Conservation (phyloP, 2,797 vertebrate genomes). For the Varecia variegata region DNA sequence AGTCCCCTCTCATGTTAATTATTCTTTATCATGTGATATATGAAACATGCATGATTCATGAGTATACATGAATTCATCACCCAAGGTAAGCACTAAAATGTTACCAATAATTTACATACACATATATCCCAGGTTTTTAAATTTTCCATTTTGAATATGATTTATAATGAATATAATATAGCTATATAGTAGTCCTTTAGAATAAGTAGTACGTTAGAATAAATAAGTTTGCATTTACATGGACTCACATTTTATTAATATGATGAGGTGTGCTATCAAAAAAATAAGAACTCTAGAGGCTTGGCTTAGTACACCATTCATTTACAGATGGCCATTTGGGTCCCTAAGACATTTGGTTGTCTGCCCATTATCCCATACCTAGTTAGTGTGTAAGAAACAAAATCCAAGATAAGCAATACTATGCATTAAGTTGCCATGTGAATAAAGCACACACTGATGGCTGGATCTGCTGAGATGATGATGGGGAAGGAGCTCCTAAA, state of each 20-base stretch:
- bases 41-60: neutral
- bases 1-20: neutral
- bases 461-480: neutral
- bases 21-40: neutral
- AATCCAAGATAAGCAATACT: neutral
- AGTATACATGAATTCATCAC: neutral
- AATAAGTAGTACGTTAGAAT: neutral
- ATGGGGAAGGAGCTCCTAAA: neutral
- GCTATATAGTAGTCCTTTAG: neutral
- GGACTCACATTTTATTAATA: neutral
- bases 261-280: neutral
- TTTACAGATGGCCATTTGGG: neutral
- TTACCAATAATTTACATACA: neutral
- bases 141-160: neutral
- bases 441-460: neutral
- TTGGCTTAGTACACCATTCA: neutral
- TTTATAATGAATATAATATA: neutral
- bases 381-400: neutral
- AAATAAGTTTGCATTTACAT: neutral
- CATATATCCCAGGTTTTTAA: neutral
- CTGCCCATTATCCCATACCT: neutral
- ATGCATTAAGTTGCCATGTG: neutral
- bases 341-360: neutral
- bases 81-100: conserved; percentile 19
- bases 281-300: neutral